Base-by-base conservation (phyloP, 2,797 vertebrate species). In the Melopsittacus undulatus region DNA sequence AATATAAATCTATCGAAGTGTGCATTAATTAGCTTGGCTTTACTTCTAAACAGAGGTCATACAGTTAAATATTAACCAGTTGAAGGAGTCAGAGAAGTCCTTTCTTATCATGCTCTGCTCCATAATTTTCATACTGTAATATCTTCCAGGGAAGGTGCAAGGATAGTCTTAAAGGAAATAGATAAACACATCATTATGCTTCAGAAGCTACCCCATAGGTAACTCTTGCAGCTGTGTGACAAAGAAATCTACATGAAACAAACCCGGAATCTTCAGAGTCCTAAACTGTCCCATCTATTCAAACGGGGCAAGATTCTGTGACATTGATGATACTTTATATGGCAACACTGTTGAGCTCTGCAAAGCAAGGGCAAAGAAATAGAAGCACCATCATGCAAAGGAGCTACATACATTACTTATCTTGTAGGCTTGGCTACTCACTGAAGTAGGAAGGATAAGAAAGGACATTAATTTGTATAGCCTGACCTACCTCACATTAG, bases 1-100 rank as follows among this genome's bases (percentile, higher is more conserved):
- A 92, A 54, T 94, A 90, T 80, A 84, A 83, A 78, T 89, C 68
- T 90, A 6, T 14, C 83, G 75, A 94, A 84, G 6, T 66, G 70
- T 68, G 68, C 72, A 95, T 91, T 97, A 96, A 97, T 97, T 97
- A 92, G 26, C 74, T 81, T 66, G 69, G 48, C 66, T 95, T 95
- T 82, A 68, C 59, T 92, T 94, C 85, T 87, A 77, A 75, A 85
- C 83, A 94, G 85, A 90, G 83, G 85, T 89, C 74, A 57, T 79
- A 49, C 81, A 87, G 88, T 89, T 91, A 95, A 93, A 89, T 88
- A 83, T 89, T 94, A 96, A 96, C 83, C 77, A 96, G 42, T n/a
- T 96, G 77, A 97, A 95, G 18, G 66, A 94, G 87, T 91, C 89
- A 93, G 52, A 90, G 63, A 85, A 46, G n/a, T 27, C 63, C 61